Percentiles rank a stretch among this genome's conserved stretches.
These are phyloP conservation scores for Eufriesea mexicana DNA, from an alignment of 1,140 invertebrate species.

Conservation along the genomic window DNA sequence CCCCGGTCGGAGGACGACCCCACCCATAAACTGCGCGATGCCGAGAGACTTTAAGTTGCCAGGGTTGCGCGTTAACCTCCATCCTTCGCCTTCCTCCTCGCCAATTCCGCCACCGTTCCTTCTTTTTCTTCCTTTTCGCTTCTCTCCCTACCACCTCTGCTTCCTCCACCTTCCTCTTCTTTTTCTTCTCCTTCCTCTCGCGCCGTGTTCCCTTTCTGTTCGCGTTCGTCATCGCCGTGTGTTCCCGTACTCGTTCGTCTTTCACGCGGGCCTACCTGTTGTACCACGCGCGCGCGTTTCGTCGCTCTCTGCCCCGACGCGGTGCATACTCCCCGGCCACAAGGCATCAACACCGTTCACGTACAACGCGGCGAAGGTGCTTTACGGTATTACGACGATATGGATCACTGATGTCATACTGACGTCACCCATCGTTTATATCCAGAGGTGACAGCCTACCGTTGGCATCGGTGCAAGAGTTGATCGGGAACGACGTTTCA, in stretches of 20 bases:
- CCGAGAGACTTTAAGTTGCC: conserved; percentile 62
- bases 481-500: conserved; percentile 73
- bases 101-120: conserved; percentile 57
- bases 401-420: conserved; percentile 81
- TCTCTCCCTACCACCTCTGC: conserved; percentile 14
- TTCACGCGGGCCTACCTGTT: conserved; percentile 46
- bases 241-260: conserved; percentile 16
- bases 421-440: conserved; percentile 79
- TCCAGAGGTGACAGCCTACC: conserved; percentile 76
- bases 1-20: conserved; percentile 49
- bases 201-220: not conserved
- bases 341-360: conserved; percentile 23
- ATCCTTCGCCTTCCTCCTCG: conserved; percentile 52
- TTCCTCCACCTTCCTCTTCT: conserved; percentile 39
- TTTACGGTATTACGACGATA: conserved; percentile 73
- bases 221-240: conserved; percentile 47
- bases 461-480: conserved; percentile 71
- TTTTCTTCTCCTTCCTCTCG: conserved; percentile 52
- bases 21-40: conserved; percentile 62
- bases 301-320: too few relatives aligned
- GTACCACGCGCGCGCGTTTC: not conserved
- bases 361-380: conserved; percentile 45
- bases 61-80: conserved; percentile 67
- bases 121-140: conserved; percentile 57
- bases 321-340: conserved; percentile 20